phyloP scores from a whole-genome alignment of 2,888 invertebrate genomes.

The Girardia tigrina region DNA sequence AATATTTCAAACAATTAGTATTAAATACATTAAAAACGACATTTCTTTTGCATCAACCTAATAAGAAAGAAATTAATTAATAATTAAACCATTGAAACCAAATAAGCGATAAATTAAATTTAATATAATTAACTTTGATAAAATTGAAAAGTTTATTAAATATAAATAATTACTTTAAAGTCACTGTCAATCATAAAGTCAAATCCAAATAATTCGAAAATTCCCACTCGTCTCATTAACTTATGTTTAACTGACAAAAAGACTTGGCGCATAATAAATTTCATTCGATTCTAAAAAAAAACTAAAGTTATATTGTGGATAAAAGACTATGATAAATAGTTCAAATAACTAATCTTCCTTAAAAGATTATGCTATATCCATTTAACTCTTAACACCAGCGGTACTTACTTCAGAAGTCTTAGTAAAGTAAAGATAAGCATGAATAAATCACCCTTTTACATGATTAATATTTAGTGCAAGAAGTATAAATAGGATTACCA shows the following conservation, averaged over 20 bases:
- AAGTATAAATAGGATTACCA: too few relatives aligned
- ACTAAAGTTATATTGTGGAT: not conserved
- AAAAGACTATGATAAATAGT: not conserved
- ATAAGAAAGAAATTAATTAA: too few relatives aligned
- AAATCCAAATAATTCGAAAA: constrained; percentile 49
- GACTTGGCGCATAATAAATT: constrained; percentile 47
- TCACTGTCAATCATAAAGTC: constrained; percentile 49
- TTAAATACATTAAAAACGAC: too few relatives aligned
- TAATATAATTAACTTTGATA: not conserved
- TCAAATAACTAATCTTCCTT: not conserved
- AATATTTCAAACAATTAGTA: too few relatives aligned
- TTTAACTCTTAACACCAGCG: too few relatives aligned
- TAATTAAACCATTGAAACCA: too few relatives aligned
- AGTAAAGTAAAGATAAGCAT: too few relatives aligned
- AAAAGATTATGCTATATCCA: not conserved
- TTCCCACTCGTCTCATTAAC: constrained; percentile 44
- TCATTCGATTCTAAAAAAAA: constrained; percentile 44
- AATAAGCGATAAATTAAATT: too few relatives aligned
- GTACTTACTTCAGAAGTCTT: not conserved
- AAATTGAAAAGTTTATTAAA: not conserved
- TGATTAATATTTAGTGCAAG: too few relatives aligned
- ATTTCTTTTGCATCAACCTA: too few relatives aligned
- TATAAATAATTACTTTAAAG: constrained; percentile 42
- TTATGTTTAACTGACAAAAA: constrained; percentile 48
- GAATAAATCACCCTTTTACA: too few relatives aligned